Conservation (phyloP, 2,113 vertebrate species). For the Lampris incognitus region DNA sequence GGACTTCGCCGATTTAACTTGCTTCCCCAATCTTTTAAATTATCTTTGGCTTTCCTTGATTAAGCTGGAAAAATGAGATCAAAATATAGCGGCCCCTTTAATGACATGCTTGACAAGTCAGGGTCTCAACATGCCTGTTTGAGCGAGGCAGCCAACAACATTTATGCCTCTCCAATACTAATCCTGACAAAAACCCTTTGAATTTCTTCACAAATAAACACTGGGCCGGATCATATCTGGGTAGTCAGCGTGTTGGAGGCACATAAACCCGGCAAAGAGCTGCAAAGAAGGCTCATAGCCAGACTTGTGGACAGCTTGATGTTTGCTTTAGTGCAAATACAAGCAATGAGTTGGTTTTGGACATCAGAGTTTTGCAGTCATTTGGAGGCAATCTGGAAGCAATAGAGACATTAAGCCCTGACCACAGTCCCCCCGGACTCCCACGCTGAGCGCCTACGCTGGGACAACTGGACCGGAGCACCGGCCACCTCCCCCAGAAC, state of each 20-base stretch:
- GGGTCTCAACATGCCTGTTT: conserved; percentile 47
- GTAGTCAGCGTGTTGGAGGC: conserved; percentile 49
- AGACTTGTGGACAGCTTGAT: conserved; percentile 47
- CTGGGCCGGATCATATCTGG: conserved; percentile 53
- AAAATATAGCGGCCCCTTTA: conserved; percentile 38
- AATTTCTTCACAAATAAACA: conserved; percentile 62
- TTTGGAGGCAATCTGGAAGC: conserved; percentile 79
- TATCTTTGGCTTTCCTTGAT: conserved; percentile 21
- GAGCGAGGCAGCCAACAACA: conserved; percentile 39
- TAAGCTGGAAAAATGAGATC: not conserved
- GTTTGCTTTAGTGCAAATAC: conserved; percentile 58
- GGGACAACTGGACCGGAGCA: conserved; percentile 74
- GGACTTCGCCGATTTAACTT: conserved; percentile 21
- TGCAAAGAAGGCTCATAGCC: conserved; percentile 34
- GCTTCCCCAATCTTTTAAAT: conserved; percentile 17
- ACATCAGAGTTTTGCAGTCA: conserved; percentile 39
- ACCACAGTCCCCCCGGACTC: conserved; percentile 70
- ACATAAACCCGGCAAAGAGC: conserved; percentile 35
- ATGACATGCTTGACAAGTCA: conserved; percentile 50
- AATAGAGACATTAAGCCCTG: conserved; percentile 76
- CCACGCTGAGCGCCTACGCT: conserved; percentile 76
- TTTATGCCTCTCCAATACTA: conserved; percentile 31
- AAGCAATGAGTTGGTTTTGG: conserved; percentile 45
- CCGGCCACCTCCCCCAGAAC: conserved; percentile 66
- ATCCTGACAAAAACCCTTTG: conserved; percentile 36